Evolutionary conservation across 2,797 vertebrate species (phyloP).

Genomic region (Phataginus tetradactyla): DNA sequence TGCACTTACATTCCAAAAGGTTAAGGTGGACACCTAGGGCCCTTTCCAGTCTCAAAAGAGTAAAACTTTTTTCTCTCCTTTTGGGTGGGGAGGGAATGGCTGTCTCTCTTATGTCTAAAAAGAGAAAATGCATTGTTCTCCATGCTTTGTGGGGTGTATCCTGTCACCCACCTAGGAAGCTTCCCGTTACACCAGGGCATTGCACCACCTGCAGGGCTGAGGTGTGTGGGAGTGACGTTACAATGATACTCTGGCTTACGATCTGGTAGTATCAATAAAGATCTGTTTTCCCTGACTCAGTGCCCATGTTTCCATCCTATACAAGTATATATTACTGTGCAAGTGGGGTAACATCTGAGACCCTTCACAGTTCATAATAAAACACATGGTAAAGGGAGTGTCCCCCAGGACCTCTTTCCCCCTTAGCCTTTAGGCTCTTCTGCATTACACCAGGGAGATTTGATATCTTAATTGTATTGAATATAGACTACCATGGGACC

Average conservation of each 20-base stretch:
- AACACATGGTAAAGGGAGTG: neutral
- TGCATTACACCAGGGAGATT: neutral
- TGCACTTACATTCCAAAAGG: neutral
- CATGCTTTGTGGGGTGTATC: neutral
- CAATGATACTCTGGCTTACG: neutral
- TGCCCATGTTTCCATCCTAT: neutral
- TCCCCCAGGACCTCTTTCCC: neutral
- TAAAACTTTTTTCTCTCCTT: neutral
- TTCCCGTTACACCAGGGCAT: neutral
- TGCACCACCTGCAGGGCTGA: neutral
- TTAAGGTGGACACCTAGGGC: neutral
- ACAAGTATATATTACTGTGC: neutral
- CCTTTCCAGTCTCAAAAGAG: neutral
- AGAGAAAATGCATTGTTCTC: neutral
- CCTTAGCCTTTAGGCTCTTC: neutral
- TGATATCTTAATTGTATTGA: neutral
- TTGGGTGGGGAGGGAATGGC: neutral
- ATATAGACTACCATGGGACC: neutral
- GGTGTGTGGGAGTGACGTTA: too few species aligned
- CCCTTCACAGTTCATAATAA: neutral
- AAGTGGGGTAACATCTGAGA: neutral
- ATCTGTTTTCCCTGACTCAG: neutral
- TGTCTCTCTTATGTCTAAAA: neutral
- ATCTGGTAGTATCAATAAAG: neutral
- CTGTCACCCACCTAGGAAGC: neutral